Evolutionary conservation across 2,113 vertebrate species (phyloP).

Genomic region (Pseudonaja textilis): DNA sequence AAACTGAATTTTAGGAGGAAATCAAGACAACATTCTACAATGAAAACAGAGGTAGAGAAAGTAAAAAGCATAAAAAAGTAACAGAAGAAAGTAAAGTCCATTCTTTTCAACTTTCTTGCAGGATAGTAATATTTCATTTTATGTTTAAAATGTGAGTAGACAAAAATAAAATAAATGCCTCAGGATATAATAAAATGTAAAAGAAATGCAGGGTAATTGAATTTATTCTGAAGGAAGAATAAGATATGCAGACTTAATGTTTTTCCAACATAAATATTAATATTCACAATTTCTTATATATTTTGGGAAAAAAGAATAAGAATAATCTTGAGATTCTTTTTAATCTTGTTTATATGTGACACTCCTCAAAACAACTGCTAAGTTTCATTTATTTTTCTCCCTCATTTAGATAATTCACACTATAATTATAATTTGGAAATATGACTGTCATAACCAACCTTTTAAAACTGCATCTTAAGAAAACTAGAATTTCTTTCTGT

Average conservation of each 20-base stretch:
- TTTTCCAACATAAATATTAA: neutral
- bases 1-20: neutral
- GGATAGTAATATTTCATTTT: neutral
- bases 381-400: slow-evolving; percentile 2
- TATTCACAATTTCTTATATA: neutral
- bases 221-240: neutral
- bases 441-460: neutral
- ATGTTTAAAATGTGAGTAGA: neutral
- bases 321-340: slow-evolving; percentile 1
- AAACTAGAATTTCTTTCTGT: neutral
- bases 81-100: slow-evolving; percentile 9
- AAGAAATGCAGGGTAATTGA: neutral
- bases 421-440: neutral
- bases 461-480: neutral
- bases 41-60: slow-evolving; percentile 6
- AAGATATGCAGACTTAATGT: neutral
- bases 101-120: neutral
- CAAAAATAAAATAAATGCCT: neutral
- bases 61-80: slow-evolving; percentile 1
- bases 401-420: rapidly evolving
- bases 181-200: neutral
- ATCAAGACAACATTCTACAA: slow-evolving; percentile 17
- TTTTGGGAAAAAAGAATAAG: slow-evolving; percentile 23
- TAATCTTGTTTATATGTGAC: neutral
- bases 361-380: neutral